phyloP scores from a whole-genome alignment of 2,797 vertebrate species.

The Leucoraja ocellata region DNA sequence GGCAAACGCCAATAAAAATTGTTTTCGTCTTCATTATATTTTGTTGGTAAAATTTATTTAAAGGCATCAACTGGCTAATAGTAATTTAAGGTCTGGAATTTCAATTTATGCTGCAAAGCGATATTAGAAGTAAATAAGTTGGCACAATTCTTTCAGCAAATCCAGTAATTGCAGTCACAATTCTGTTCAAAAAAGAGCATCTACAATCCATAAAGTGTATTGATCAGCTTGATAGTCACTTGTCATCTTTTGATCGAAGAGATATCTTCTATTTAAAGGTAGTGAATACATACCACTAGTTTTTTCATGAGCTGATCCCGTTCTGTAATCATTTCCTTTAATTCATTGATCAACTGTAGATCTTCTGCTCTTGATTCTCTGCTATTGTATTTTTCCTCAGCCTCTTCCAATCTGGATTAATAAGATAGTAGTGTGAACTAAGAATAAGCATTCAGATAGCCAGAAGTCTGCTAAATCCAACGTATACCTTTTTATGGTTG shows the following conservation, averaged over 20 bases:
- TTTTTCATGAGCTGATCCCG: slow-evolving; percentile 94
- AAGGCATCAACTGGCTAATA: slow-evolving; percentile 39
- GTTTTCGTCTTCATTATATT: not conserved
- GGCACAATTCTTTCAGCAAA: not conserved
- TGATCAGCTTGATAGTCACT: not conserved
- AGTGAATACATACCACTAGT: slow-evolving; percentile 76
- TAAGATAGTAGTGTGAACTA: not conserved
- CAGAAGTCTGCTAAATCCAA: not conserved
- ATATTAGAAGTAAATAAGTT: not conserved
- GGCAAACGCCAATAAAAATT: not conserved
- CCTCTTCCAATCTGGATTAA: slow-evolving; percentile 82
- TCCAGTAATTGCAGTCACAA: not conserved
- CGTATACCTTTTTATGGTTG: not conserved
- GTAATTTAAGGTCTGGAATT: slow-evolving; percentile 44
- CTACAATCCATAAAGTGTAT: not conserved
- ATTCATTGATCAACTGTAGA: slow-evolving; percentile 85
- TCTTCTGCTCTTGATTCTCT: slow-evolving; percentile 92
- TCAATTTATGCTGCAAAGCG: not conserved
- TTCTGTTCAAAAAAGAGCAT: not conserved
- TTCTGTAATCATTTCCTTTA: slow-evolving; percentile 91
- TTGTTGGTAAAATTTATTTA: slow-evolving; percentile 27
- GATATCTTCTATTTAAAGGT: not conserved
- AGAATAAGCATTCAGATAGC: not conserved
- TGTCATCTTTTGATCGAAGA: not conserved
- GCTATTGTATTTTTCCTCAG: slow-evolving; percentile 91